Percentiles rank a stretch among this genome's conserved stretches.
These are phyloP conservation scores for Holothuria scabra DNA, from an alignment of 53 echinoderm and acorn worm species.

Conservation along the genomic window DNA sequence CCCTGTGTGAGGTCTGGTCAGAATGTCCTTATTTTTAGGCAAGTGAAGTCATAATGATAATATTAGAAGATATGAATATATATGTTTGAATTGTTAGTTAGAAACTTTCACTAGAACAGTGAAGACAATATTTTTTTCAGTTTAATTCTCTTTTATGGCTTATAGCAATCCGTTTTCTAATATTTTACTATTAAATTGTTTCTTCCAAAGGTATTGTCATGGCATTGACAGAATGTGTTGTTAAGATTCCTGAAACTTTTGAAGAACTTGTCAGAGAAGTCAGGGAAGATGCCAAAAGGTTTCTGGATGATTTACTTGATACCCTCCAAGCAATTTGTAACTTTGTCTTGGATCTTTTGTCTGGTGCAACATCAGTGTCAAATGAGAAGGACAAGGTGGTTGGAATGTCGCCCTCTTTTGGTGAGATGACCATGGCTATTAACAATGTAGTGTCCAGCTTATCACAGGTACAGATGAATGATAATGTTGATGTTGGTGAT, in stretches of 20 bases:
- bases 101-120: no score
- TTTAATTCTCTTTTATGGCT: no score
- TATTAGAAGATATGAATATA: no score
- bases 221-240: constrained; percentile 76
- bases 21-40: no score
- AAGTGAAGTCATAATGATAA: no score
- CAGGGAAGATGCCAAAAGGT: constrained; percentile 20
- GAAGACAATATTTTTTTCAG: no score
- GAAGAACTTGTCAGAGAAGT: constrained; percentile 39
- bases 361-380: constrained; percentile 43
- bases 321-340: constrained; percentile 66
- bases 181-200: no score
- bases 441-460: constrained; percentile 22
- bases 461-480: constrained; percentile 42
- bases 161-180: no score
- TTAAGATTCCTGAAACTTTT: constrained; percentile 56
- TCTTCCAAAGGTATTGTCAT: constrained; percentile 69
- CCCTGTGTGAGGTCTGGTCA: no score
- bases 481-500: constrained; percentile 14
- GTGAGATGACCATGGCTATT: constrained; percentile 97
- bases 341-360: constrained; percentile 72
- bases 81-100: no score
- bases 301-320: neutral
- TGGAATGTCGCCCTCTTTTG: constrained; percentile 79
- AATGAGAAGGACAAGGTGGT: constrained; percentile 6